phyloP scores from a whole-genome alignment of 1,140 invertebrate species.

The Eufriesea mexicana region DNA sequence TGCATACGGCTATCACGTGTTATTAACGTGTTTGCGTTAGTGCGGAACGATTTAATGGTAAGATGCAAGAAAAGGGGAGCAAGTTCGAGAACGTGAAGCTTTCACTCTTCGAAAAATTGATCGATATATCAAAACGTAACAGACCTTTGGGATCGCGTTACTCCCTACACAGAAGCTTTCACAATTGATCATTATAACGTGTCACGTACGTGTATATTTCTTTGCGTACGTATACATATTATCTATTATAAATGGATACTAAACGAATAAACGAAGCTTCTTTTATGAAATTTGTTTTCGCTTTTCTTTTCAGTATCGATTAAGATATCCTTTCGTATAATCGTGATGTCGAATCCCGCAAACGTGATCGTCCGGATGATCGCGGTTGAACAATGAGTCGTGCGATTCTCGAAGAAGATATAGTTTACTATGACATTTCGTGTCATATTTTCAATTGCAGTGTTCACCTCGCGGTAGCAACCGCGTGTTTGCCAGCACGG shows the following conservation, averaged over 20 bases:
- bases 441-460: neutral
- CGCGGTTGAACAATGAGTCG: too few species aligned
- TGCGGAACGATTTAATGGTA: too few species aligned
- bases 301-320: neutral
- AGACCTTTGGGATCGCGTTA: neutral
- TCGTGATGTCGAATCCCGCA: neutral
- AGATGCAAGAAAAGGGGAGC: neutral
- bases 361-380: neutral
- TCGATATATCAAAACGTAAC: neutral
- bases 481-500: too few species aligned
- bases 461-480: too few species aligned
- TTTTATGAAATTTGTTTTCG: neutral
- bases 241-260: too few species aligned
- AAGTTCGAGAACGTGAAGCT: neutral
- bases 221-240: neutral
- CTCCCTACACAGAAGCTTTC: neutral
- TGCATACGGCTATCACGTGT: neutral
- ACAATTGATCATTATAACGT: neutral
- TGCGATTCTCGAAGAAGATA: neutral
- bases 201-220: neutral
- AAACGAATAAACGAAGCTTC: neutral
- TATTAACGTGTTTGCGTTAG: neutral
- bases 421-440: neutral
- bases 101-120: neutral
- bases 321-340: too few species aligned